Evolutionary conservation across 1,140 invertebrate species (phyloP).

Genomic region (Cyclina sinensis): DNA sequence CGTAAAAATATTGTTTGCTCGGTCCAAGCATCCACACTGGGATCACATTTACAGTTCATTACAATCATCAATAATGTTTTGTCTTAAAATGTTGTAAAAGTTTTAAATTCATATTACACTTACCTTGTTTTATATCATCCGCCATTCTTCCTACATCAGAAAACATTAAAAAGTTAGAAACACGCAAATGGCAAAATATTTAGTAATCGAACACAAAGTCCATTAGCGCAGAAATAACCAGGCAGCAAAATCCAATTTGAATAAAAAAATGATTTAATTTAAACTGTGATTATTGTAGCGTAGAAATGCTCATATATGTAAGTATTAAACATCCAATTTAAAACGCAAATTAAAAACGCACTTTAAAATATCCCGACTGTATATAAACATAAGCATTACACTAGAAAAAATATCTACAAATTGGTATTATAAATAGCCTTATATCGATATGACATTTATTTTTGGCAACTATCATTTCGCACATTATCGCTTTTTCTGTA

Average conservation of each 20-base stretch:
- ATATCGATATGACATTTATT: constrained; percentile 17
- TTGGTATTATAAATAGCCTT: background rate
- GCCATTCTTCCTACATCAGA: background rate
- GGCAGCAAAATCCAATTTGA: background rate
- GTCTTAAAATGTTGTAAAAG: too few species aligned
- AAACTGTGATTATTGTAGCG: background rate
- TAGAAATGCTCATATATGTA: too few species aligned
- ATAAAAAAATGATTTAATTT: background rate
- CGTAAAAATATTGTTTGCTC: too few species aligned
- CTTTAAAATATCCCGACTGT: background rate
- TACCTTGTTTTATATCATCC: background rate
- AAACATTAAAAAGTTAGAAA: background rate
- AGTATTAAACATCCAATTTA: background rate
- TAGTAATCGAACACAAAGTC: background rate
- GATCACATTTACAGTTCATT: too few species aligned
- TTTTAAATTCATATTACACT: too few species aligned
- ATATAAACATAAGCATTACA: background rate
- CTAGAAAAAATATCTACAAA: background rate
- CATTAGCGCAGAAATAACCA: background rate
- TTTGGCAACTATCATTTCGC: background rate
- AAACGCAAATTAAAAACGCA: background rate
- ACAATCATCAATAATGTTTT: too few species aligned
- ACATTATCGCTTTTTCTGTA: background rate
- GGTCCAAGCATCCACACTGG: too few species aligned
- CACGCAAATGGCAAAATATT: background rate